A percentile compares a stretch with the other conserved stretches of the same genome.
These are phyloP conservation scores for Halictus ligatus DNA, from an alignment of 2,888 invertebrate genomes.

Conservation along the genomic window DNA sequence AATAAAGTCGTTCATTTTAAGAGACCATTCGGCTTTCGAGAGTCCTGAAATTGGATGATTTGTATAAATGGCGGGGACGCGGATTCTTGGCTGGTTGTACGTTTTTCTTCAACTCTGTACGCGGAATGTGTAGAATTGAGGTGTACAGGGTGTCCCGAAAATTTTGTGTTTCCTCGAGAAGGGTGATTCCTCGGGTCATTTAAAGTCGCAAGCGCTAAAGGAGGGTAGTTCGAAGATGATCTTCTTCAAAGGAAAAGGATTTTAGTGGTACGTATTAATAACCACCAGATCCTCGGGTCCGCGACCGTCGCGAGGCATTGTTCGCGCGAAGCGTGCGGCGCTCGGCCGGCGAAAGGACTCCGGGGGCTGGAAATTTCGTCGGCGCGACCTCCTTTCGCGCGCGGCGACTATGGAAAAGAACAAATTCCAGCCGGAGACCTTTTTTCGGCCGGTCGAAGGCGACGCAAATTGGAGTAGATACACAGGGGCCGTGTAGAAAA, in stretches of 20 bases:
- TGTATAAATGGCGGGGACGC: neutral
- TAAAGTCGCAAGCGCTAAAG: too few relatives aligned
- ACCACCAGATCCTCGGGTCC: neutral
- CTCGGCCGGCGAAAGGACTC: slow-evolving; percentile 47
- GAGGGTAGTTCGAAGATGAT: too few relatives aligned
- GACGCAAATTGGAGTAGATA: slow-evolving; percentile 72
- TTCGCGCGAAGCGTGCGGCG: slow-evolving; percentile 31
- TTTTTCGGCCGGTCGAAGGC: slow-evolving; percentile 65
- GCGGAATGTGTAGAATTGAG: neutral
- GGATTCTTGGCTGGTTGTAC: neutral
- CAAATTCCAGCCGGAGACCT: slow-evolving; percentile 30
- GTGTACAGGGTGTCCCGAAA: too few relatives aligned
- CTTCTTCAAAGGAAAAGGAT: too few relatives aligned
- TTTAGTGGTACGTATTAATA: neutral
- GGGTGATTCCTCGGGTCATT: too few relatives aligned
- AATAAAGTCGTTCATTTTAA: neutral
- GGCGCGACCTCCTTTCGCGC: slow-evolving; percentile 55
- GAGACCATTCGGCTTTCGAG: neutral
- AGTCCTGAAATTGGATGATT: neutral
- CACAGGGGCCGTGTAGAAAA: slow-evolving; percentile 65
- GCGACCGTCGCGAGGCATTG: slow-evolving; percentile 33
- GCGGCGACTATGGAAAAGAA: slow-evolving; percentile 12
- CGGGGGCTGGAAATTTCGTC: slow-evolving; percentile 39
- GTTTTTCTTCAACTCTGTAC: neutral
- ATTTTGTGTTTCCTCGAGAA: too few relatives aligned